Evolutionary conservation across 2,113 vertebrate species (phyloP), one percentile per base, ranked within the genome.

Genomic region (Brevimyrus niger): DNA sequence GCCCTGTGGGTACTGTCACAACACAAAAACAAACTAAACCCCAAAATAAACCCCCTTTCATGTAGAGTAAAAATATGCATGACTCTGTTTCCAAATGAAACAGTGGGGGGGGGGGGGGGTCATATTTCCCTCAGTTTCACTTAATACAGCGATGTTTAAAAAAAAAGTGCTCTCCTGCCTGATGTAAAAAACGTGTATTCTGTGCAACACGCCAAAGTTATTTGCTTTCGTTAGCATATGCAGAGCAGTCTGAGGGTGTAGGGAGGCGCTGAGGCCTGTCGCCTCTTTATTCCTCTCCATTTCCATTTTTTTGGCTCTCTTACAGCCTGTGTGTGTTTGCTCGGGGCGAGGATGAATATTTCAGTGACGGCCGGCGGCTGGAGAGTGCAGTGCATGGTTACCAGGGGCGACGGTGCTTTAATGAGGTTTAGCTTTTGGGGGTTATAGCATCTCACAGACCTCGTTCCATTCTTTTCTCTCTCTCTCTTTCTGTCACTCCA

Each of bases 271-370:
- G 35, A 6, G 47, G 19, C 88, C 35, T 58, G 61, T 44, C 15
- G 47, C 35, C 47, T 53, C 27, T 9, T 35, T 82, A 85, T 88
- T 31, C 50, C 50, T 87, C 55, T 50, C 82, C 73, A 86, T 73
- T 92, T 90, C 92, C 93, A 90, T 94, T 94, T 95, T 92, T 94
- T 93, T 90, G 85, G 83, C 91, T 94, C 92, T 90, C 92, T 89
- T 93, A 93, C 91, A 92, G 91, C 90, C 94, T 93, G 94, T 92
- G 92, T 92, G 89, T 94, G 94, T 95, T 92, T 91, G 94, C 95
- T 94, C 92, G 90, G 88, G 92, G 95, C 93, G 3, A 92, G 89
- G 91, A 94, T 95, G 65, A 92, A 95, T 96, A 94, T 95, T 95
- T 95, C 91, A 96, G 94, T 84, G 91, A 90, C 90, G 88, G 94